Conservation (phyloP, 2,888 invertebrate species). For the Cinara cedri region DNA sequence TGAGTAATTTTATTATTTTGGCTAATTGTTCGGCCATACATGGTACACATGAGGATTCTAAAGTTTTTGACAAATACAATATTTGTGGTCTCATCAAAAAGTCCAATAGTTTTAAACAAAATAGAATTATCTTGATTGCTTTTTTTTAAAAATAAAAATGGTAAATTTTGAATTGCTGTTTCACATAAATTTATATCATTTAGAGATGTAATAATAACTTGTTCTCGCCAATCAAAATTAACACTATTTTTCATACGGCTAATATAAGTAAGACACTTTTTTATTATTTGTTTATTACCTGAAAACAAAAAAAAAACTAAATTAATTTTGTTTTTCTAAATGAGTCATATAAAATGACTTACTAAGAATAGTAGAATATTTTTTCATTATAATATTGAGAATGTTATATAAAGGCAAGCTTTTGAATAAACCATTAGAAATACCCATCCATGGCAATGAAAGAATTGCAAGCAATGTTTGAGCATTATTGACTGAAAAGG, state of each 20-base stretch:
- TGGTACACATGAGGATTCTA: conserved; percentile 42
- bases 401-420: conserved; percentile 23
- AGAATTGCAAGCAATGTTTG: conserved; percentile 40
- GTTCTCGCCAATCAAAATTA: conserved; percentile 19
- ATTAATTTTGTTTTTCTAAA: neutral
- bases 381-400: conserved; percentile 21
- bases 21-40: conserved; percentile 38
- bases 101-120: conserved; percentile 33
- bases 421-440: conserved; percentile 19
- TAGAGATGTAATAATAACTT: conserved; percentile 35
- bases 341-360: neutral
- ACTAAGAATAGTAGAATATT: conserved; percentile 34
- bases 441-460: conserved; percentile 36
- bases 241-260: conserved; percentile 5
- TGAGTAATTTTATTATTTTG: conserved; percentile 17
- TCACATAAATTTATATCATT: conserved; percentile 26
- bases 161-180: conserved; percentile 31
- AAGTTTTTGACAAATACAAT: conserved; percentile 40
- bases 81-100: conserved; percentile 36
- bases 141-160: conserved; percentile 42
- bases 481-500: conserved; percentile 9
- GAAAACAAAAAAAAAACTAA: conserved; percentile 30
- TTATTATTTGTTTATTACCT: conserved; percentile 17
- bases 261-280: conserved; percentile 36
- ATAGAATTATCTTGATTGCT: conserved; percentile 19